Evolutionary conservation across 2,797 vertebrate species (phyloP), one percentile per base, ranked within the genome.

Genomic region (Psittacula echo): DNA sequence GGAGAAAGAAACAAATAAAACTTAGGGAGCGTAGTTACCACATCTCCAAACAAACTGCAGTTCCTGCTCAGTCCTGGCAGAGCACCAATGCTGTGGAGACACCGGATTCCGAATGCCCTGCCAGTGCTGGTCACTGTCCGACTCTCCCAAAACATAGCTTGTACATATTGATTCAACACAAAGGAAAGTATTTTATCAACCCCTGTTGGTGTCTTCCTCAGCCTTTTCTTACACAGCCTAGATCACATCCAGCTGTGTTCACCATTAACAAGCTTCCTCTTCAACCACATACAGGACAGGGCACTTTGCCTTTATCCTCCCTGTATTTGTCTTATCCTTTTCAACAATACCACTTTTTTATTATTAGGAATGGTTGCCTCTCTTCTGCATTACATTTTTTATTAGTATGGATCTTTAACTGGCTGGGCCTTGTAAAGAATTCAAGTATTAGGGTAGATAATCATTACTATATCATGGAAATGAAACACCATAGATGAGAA

Each of bases 241-340:
- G 29, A 32, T 30, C 72, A 85, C 27, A 19, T 16, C 44, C 61
- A 80, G 42, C 42, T 42, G 26, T 39, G 50, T 30, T 11, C 53
- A 70, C 14, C 15, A 23, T 34, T n/a, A 34, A 16, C 4, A n/a
- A 83, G 61, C 19, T 81, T 74, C 27, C 45, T 48, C 56, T 67
- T 4, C 0, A 0, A 58, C 19, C 14, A 45, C 7, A 10, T 7
- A 30, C 3, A 13, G 39, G 32, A 37, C 54, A 62, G 13, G 21
- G 15, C 87, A 72, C 30, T 94, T 85, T 73, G 37, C 34, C 44
- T 81, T 85, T 11, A 51, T 73, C 42, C 30, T 87, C 45, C 45
- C 34, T 53, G 2, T 22, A 34, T 66, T 22, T 66, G 50, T 50
- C 42, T 77, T 42, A 34, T 9, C 32, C 18, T 84, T 78, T 93